Evolutionary conservation across 2,113 vertebrate genomes (phyloP), one percentile per base, ranked within the genome.

Genomic region (Pterophyllum scalare): DNA sequence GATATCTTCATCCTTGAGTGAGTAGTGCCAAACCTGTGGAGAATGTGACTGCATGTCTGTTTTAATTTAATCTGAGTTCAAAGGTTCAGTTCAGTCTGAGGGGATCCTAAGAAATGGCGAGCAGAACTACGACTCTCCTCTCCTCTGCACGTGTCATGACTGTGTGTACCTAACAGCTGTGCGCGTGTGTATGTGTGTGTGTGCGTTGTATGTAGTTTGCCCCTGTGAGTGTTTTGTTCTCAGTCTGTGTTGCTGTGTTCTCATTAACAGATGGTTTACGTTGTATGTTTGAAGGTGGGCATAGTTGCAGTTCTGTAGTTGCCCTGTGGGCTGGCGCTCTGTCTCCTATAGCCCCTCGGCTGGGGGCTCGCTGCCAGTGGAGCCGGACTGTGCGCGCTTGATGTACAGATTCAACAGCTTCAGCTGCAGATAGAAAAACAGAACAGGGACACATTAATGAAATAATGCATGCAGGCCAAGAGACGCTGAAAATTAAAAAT

Each of bases 381-480:
- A 96, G 87, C 98, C 97, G 2, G 97, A 98, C 75, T 99, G 98
- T 92, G 98, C 98, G 19, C 98, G 98, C 88, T 98, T 98, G 96
- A 99, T 99, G 94, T 99, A 99, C 72, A 99, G 96, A 91, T 99
- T 99, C 95, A 99, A 88, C 92, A 99, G 95, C 94, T 99, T 99
- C 95, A 99, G 97, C 98, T 99, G 93, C 3, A 9, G 31, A 85
- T 4, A 79, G 61, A 93, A 87, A 89, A 56, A 70, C 33, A 84
- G 9, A 83, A 13, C 31, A 28, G 15, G 11, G 1, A n/a, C 0
- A 72, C 5, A 15, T 33, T 19, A 72, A 33, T 33, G 28, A 54
- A 54, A 54, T 33, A 33, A 72, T n/a, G 26, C 13, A 11, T 38
- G 33, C 33, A 33, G 33, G 33, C 33, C 33, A 33, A 7, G 6